Evolutionary conservation across 2,113 vertebrate genomes (phyloP).

Genomic region (Xenus cinereus): DNA sequence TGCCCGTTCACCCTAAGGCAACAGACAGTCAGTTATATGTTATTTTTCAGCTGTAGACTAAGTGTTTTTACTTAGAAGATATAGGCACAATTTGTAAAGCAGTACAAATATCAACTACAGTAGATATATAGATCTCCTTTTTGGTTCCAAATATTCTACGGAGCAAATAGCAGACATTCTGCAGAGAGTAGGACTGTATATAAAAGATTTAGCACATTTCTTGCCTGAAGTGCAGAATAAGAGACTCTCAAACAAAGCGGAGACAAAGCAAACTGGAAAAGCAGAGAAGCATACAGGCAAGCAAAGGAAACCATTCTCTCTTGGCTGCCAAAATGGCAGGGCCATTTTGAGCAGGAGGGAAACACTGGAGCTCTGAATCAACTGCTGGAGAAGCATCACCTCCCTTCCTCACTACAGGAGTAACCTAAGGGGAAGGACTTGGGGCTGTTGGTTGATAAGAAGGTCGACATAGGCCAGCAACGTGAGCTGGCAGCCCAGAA

Average conservation of each 20-base stretch:
- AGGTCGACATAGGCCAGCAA: too few species aligned
- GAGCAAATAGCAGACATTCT: not conserved
- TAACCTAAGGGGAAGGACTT: not conserved
- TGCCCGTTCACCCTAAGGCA: not conserved
- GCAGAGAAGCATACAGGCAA: not conserved
- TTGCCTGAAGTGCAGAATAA: not conserved
- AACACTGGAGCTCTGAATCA: not conserved
- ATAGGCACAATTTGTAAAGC: not conserved
- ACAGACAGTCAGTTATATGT: not conserved
- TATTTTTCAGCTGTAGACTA: not conserved
- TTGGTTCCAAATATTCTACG: not conserved
- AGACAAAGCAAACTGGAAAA: not conserved
- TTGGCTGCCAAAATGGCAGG: not conserved
- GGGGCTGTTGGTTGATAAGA: too few species aligned
- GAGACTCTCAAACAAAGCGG: not conserved
- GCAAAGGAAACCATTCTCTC: not conserved
- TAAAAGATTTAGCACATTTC: not conserved
- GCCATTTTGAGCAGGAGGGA: not conserved
- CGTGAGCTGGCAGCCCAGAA: too few species aligned
- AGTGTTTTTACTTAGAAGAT: not conserved
- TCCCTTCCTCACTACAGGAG: not conserved
- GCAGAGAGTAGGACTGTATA: not conserved
- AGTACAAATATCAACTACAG: not conserved
- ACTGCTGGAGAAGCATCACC: not conserved
- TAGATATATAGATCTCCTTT: not conserved